Evolutionary conservation across 2,797 vertebrate genomes (phyloP), one percentile per base, ranked within the genome.

Genomic region (Ctenopoma kingsleyae): DNA sequence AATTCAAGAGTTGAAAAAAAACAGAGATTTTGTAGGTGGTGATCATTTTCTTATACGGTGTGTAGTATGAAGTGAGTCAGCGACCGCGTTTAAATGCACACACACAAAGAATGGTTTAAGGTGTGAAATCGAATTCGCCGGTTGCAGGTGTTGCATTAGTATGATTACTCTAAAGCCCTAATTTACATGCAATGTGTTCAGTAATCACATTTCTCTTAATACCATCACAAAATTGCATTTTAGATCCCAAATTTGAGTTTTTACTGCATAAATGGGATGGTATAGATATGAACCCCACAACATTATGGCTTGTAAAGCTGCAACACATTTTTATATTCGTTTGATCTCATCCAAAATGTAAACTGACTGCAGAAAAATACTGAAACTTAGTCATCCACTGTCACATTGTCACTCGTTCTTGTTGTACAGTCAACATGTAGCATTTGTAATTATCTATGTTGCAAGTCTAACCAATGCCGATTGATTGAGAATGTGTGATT

Each of bases 1-100:
- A 55, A 66, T 49, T 67, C 32, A 64, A 71, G 40, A 58, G 40
- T 48, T 48, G 38, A 55, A 22, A 38, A 56, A 46, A 54, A 67
- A 58, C 50, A 47, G 61, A 48, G 40, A 53, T 61, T 66, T 38
- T 60, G 23, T 48, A 32, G 7, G 30, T 32, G 30, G 1, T 32
- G 59, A 56, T 71, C 15, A 43, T 76, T 46, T 69, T 16, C 16
- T 30, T 36, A n/a, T 17, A 51, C 27, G 5, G 22, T 15, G 53
- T 51, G 50, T 32, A 43, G 47, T 49, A 32, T n/a, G 40, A 47
- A 15, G 19, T 30, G 35, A 2, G 36, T 63, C 57, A 51, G 49
- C 43, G 8, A 32, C 49, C 60, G 43, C 50, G 38, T 78, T 64
- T 49, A 20, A 62, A 71, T 49, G 35, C 36, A 56, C 47, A 58